Conservation (phyloP, 2,113 vertebrate genomes). For the Scolopax mira region DNA sequence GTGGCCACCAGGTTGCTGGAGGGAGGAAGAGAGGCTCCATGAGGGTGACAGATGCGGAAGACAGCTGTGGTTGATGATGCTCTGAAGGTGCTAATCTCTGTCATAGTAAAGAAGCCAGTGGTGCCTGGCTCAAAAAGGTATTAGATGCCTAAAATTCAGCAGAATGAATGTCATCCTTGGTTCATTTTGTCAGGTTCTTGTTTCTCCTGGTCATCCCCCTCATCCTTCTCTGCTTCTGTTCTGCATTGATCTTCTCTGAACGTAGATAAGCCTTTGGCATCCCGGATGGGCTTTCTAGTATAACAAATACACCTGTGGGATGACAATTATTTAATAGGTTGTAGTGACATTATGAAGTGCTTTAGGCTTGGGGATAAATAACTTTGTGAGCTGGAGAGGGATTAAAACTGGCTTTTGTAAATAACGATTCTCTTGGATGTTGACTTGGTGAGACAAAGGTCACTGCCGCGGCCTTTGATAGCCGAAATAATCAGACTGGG, state of each 20-base stretch:
- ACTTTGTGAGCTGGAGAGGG: neutral
- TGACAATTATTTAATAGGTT: neutral
- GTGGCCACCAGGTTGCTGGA: neutral
- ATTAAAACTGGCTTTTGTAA: conserved; percentile 22
- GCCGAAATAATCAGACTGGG: neutral
- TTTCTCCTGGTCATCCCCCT: neutral
- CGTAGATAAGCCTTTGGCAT: neutral
- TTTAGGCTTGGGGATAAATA: neutral
- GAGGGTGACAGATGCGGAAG: neutral
- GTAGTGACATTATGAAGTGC: neutral
- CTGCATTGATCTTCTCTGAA: neutral
- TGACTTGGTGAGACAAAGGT: neutral
- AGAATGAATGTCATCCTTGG: neutral
- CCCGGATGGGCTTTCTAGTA: neutral
- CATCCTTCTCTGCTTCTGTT: neutral
- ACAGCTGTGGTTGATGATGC: neutral
- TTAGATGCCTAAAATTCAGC: neutral
- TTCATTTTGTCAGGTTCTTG: neutral
- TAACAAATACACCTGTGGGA: neutral
- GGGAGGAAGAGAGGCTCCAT: neutral
- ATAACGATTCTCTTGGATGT: neutral
- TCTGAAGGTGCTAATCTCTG: neutral
- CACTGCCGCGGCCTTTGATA: rapidly evolving
- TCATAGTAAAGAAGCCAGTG: neutral
- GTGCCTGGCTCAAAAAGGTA: neutral